A percentile compares a stretch with the other conserved stretches of the same genome.
phyloP scores from a whole-genome alignment of 2,797 vertebrate genomes.

The Heterohyrax brucei region DNA sequence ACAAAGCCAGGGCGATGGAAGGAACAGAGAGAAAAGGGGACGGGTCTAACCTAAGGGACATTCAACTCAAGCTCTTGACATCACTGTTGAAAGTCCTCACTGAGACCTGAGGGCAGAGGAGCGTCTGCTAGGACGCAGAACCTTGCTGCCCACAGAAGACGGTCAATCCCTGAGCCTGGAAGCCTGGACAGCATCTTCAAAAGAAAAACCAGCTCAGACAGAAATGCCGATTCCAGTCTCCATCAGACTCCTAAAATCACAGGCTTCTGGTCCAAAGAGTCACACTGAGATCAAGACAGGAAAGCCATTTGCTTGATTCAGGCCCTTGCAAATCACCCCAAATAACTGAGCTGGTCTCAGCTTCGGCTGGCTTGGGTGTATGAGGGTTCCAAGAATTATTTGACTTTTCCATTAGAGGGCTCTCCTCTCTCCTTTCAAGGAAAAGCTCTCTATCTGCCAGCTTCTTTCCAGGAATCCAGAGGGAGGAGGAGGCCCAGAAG shows the following conservation, averaged over 20 bases:
- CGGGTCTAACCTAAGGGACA: neutral
- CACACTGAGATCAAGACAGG: constrained; percentile 50
- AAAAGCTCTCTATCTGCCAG: constrained; percentile 79
- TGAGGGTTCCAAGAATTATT: constrained; percentile 82
- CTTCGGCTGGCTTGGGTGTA: constrained; percentile 67
- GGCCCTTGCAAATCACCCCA: constrained; percentile 68
- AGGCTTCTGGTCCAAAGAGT: constrained; percentile 37
- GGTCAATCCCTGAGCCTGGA: neutral
- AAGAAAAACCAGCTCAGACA: constrained; percentile 18
- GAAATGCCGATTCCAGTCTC: constrained; percentile 31
- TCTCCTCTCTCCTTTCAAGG: constrained; percentile 85
- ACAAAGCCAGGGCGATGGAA: constrained; percentile 42
- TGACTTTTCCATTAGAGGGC: constrained; percentile 85
- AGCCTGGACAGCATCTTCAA: neutral
- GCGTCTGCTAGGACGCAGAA: neutral
- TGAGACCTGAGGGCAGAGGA: neutral
- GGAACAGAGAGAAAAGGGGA: constrained; percentile 25
- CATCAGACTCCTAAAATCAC: constrained; percentile 41
- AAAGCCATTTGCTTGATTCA: constrained; percentile 73
- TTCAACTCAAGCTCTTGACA: neutral
- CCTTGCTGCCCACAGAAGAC: neutral
- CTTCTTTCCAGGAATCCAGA: constrained; percentile 84
- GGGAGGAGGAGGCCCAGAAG: constrained; percentile 43
- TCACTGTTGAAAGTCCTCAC: neutral
- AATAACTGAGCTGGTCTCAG: constrained; percentile 78